A percentile compares a stretch with the other conserved stretches of the same genome.
These are phyloP conservation scores for Fragum fragum DNA, from an alignment of 2,888 invertebrate genomes.

Conservation along the genomic window DNA sequence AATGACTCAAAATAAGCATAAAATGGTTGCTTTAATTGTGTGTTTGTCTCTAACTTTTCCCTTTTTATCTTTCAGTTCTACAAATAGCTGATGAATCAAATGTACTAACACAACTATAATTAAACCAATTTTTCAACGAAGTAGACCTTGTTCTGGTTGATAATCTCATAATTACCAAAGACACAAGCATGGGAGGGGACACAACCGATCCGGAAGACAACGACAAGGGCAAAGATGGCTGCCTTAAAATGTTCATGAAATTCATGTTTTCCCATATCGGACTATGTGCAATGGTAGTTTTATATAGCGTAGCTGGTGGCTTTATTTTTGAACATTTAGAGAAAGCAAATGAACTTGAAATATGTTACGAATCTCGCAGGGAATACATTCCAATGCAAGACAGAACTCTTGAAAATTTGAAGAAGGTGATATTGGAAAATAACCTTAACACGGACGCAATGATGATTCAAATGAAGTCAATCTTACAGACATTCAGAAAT, in stretches of 20 bases:
- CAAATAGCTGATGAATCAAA: too few species aligned
- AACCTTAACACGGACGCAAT: slow-evolving; percentile 76
- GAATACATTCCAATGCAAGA: slow-evolving; percentile 83
- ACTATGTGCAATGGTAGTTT: slow-evolving; percentile 83
- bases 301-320: slow-evolving; percentile 86
- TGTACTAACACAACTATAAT: too few species aligned
- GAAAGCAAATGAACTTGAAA: slow-evolving; percentile 85
- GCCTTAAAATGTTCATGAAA: slow-evolving; percentile 82
- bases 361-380: slow-evolving; percentile 81
- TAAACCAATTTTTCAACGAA: not conserved
- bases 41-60: too few species aligned
- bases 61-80: too few species aligned
- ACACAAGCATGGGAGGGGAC: slow-evolving; percentile 53
- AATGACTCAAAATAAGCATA: too few species aligned
- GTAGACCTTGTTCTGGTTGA: too few species aligned
- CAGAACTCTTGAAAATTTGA: slow-evolving; percentile 78
- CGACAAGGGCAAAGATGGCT: slow-evolving; percentile 42
- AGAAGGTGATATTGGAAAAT: slow-evolving; percentile 79
- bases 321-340: slow-evolving; percentile 86
- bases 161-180: too few species aligned
- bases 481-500: slow-evolving; percentile 83
- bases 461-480: slow-evolving; percentile 78
- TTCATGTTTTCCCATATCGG: slow-evolving; percentile 86
- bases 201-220: slow-evolving; percentile 31
- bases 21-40: too few species aligned